These are phyloP conservation scores for Tamias sibiricus DNA, from an alignment of 2,113 vertebrate species.

Conservation along the genomic window DNA sequence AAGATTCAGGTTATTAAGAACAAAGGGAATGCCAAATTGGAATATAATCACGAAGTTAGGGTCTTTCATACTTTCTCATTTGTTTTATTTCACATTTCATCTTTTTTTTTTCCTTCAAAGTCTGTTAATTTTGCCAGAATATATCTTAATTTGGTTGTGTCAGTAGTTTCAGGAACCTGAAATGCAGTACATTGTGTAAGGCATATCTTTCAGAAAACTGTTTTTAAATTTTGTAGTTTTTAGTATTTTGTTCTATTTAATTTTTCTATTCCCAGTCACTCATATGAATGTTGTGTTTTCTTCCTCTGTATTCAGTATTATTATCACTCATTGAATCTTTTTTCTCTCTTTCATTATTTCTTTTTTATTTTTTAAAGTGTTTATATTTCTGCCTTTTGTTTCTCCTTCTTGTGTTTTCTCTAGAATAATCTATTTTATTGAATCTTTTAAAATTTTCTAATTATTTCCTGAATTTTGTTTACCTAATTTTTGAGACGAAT, in stretches of 20 bases:
- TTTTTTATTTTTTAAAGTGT: background rate
- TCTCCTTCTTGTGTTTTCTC: background rate
- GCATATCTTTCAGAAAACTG: background rate
- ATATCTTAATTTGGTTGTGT: background rate
- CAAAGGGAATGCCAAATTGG: background rate
- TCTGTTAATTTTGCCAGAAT: background rate
- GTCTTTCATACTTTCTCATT: background rate
- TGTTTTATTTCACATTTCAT: background rate
- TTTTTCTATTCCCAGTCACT: background rate
- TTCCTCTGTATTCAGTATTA: background rate
- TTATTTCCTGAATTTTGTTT: background rate
- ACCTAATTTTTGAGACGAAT: background rate
- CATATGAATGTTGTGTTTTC: background rate
- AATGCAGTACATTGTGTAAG: background rate
- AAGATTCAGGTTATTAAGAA: background rate
- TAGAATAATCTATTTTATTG: background rate
- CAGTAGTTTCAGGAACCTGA: background rate
- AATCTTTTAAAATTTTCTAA: background rate
- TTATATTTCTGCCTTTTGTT: background rate
- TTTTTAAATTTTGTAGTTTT: background rate
- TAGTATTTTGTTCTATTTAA: background rate
- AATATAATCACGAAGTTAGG: background rate
- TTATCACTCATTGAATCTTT: background rate
- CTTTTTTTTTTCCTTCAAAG: background rate
- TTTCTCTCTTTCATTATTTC: background rate